Base-by-base conservation (phyloP, 2,797 vertebrate genomes). In the Thripadectes ignobilis region DNA sequence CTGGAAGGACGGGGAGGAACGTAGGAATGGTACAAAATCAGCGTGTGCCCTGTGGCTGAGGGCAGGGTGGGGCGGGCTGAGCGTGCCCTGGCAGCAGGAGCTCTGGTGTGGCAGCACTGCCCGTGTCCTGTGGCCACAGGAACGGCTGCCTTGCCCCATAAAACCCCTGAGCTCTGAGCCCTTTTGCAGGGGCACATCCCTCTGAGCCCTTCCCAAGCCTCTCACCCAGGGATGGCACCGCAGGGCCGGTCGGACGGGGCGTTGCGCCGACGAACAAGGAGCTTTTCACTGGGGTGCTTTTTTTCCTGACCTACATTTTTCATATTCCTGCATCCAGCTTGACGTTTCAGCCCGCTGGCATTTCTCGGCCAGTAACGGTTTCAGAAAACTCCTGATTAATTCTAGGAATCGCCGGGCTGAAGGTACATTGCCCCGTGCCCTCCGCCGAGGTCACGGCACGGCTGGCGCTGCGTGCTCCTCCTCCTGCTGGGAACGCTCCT, bases 221-320 rank as follows among this genome's bases (percentile, higher is more conserved):
- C 57, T 48, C 1, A 2, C 58, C 61, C 8, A 0, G 16, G 62
- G 76, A 27, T 19, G 19, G 90, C 84, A 41, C 76, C 7, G 6
- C 45, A 5, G 41, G 49, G 78, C 43, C 1, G 7, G 29, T 23
- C 1, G 39, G 82, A 8, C 5, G 36, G 57, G 61, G 85, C 7
- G 23, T 22, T 9, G 24, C 6, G 4, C 48, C 0, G 59, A n/a
- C 38, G 73, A 94, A 95, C 92, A 92, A 91, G 95, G 77, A 89
- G 93, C 92, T 96, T 96, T 96, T 96, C 90, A 92, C 85, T 95
- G 5, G 10, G 57, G 11, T 22, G 24, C 36, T 88, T 84, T 89
- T 91, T 81, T 82, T 26, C 81, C 67, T 89, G 95, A 92, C 92
- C 94, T 93, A 94, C 90, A 75, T 94, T 96, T 95, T 58, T 71